Percentiles rank a stretch among this genome's conserved stretches.
These are phyloP conservation scores for Drosophila pallidifrons DNA, from an alignment of 1,140 invertebrate genomes.

Conservation along the genomic window DNA sequence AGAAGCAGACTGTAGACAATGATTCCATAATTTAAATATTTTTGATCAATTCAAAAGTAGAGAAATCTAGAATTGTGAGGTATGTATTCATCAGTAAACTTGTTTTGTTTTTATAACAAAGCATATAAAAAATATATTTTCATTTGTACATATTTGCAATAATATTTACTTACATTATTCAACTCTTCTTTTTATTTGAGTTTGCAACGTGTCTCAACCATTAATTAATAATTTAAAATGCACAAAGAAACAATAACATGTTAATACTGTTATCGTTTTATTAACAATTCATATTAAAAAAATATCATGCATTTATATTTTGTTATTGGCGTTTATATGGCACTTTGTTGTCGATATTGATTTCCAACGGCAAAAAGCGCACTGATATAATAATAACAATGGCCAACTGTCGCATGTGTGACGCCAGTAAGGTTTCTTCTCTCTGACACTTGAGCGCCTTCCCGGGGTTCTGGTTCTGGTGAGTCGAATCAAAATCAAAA, in stretches of 20 bases:
- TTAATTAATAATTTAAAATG: constrained; percentile 65
- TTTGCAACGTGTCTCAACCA: constrained; percentile 36
- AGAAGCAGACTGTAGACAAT: not conserved
- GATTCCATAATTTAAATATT: not conserved
- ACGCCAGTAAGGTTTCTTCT: constrained; percentile 69
- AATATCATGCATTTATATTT: constrained; percentile 2
- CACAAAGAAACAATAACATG: constrained; percentile 27
- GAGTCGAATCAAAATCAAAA: constrained; percentile 28
- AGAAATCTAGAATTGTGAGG: not conserved
- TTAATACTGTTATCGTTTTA: constrained; percentile 23
- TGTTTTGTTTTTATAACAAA: constrained; percentile 8
- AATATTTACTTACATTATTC: constrained; percentile 41
- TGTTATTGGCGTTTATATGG: not conserved
- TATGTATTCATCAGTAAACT: not conserved
- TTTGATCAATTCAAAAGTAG: not conserved
- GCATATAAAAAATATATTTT: constrained; percentile 2
- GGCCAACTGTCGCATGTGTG: constrained; percentile 53
- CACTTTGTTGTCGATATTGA: constrained; percentile 39
- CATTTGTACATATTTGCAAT: constrained; percentile 4
- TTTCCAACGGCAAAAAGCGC: constrained; percentile 39
- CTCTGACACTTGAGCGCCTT: constrained; percentile 67
- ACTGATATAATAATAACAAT: constrained; percentile 29
- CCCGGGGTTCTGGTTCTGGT: no score
- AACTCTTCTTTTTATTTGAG: constrained; percentile 27
- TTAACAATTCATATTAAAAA: constrained; percentile 16